Conservation (phyloP, 1,140 invertebrate genomes). For the Antheraea mylitta region DNA sequence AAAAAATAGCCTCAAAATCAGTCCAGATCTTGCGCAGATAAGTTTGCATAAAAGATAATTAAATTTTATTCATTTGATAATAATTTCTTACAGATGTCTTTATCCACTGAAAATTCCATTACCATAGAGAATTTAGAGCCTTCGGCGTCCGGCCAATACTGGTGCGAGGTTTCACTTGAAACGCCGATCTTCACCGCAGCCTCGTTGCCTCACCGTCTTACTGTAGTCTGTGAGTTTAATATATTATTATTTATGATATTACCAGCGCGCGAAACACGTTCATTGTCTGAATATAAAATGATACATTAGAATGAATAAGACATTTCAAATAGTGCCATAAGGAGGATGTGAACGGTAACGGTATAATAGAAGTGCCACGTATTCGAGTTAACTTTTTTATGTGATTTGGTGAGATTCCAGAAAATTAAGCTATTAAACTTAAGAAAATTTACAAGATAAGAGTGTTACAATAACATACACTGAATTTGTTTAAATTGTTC, state of each 20-base stretch:
- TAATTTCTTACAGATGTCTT: constrained; percentile 79
- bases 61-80: too few relatives aligned
- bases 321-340: constrained; percentile 9
- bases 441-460: too few relatives aligned
- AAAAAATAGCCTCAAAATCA: too few relatives aligned
- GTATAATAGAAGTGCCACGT: neutral
- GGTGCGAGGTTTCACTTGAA: constrained; percentile 87
- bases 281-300: constrained; percentile 31
- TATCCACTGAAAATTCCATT: constrained; percentile 86
- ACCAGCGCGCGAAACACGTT: constrained; percentile 13
- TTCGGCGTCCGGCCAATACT: constrained; percentile 85
- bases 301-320: constrained; percentile 35
- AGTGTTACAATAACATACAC: too few relatives aligned
- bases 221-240: constrained; percentile 82
- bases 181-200: constrained; percentile 88
- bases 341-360: neutral
- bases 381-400: neutral
- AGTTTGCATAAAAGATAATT: too few relatives aligned
- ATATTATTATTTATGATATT: neutral
- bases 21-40: too few relatives aligned
- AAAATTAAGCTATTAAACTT: neutral
- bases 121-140: constrained; percentile 86
- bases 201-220: constrained; percentile 84
- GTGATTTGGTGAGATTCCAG: neutral
- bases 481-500: too few relatives aligned